Base-by-base conservation (phyloP, 1,140 invertebrate species). In the Ectropis grisescens region DNA sequence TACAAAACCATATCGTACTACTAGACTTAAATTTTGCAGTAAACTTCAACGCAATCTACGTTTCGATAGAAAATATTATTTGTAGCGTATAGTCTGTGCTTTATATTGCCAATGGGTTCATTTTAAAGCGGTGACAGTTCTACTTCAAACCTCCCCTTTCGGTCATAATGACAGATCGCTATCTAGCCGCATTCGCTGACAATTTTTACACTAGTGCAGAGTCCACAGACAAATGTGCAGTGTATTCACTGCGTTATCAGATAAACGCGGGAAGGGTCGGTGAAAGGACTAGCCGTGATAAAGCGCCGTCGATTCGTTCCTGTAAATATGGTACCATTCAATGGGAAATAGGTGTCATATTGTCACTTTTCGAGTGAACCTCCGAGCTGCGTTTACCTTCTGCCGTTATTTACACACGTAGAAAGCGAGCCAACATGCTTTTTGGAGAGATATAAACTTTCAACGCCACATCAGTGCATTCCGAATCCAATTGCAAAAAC, bases 161-260 rank as follows among this genome's bases (percentile, higher is more conserved):
- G 16, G 16, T 19, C 46, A 47, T 62, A 65, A 74, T 70, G 56
- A 57, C 48, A 75, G 75, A 80, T 76, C 58, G 36, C 68, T 76
- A 80, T 80, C 75, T 71, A 54, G 51, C 38, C 52, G 53, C 58
- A 72, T 72, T 80, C 60, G 64, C 67, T 68, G 64, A 68, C 75
- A 72, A 75, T 80, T 80, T 80, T 76, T 72, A 75, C 75, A 76
- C 75, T 71, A 75, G 42, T 58, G 56, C 41, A 53, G 52, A 65
- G 59, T 61, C 48, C 25, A 45, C 66, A 61, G 62, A 79, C 74
- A 76, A 76, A 79, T 76, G 69, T 75, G 61, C 53, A 29, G 26
- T 39, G 59, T 49, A 71, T 80, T 76, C 74, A 79, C 45, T 30
- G 39, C 39, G 44, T 68, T 75, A 80, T 80, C 75, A 65, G 75